phyloP scores from a whole-genome alignment of 2,888 invertebrate genomes.

The Escarpia spicata region DNA sequence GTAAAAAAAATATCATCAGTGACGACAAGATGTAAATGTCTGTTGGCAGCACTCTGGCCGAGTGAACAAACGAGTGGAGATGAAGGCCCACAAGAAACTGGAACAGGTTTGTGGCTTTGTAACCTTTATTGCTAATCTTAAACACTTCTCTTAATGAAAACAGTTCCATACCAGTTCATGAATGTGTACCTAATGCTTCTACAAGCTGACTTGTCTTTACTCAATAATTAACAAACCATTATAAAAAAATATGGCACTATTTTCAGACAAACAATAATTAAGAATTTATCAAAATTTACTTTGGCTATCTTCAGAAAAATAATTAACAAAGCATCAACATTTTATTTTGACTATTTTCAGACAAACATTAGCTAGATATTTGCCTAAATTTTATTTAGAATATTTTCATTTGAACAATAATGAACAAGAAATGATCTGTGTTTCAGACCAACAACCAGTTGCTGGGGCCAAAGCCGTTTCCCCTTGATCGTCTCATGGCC shows the following conservation, averaged over 20 bases:
- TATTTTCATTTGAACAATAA: conserved; percentile 50
- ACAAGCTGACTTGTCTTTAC: too few species aligned
- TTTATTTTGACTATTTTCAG: conserved; percentile 41
- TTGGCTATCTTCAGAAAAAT: too few species aligned
- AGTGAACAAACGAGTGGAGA: conserved; percentile 19
- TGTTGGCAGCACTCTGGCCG: conserved; percentile 1
- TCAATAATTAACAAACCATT: too few species aligned
- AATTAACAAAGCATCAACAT: too few species aligned
- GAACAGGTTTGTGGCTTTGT: conserved; percentile 1
- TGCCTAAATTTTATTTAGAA: neutral
- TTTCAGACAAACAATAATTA: too few species aligned
- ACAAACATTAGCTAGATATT: conserved; percentile 44
- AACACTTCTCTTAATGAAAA: too few species aligned
- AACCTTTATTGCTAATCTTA: neutral
- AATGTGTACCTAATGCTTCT: too few species aligned
- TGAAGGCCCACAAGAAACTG: conserved; percentile 18
- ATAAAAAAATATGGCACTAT: too few species aligned
- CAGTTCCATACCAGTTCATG: too few species aligned
- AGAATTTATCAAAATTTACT: too few species aligned
- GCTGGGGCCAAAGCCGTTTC: conserved; percentile 85
- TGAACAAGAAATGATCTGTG: neutral
- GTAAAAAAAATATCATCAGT: neutral
- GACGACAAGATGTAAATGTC: neutral
- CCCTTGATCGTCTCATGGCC: conserved; percentile 82
- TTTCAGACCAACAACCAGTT: conserved; percentile 62